Evolutionary conservation across 2,797 vertebrate genomes (phyloP), one percentile per base, ranked within the genome.

Genomic region (Nannoperca australis): DNA sequence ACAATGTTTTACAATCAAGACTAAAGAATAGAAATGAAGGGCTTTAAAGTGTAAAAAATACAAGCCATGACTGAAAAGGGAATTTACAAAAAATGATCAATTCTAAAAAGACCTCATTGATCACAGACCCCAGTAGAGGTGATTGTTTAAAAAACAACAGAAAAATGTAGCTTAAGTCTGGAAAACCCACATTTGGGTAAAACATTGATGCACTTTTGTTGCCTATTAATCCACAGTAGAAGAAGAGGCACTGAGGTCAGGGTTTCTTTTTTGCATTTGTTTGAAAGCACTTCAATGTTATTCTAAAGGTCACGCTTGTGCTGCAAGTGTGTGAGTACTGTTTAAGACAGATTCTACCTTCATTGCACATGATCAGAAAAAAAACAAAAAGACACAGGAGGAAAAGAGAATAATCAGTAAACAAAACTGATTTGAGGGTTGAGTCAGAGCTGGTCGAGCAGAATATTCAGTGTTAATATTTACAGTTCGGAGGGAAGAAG

Each of bases 231-330:
- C 87, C 88, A 89, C 91, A 91, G 92, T 93, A 73, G 15, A 94
- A 93, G 91, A 94, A 79, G 96, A 98, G 97, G 97, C 97, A 98
- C 96, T 96, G 94, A 95, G 90, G 93, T 94, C 89, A 51, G 69
- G 60, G 24, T 27, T 76, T 75, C 45, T 77, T 53, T 54, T 79
- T 95, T 82, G 93, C 90, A 91, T 92, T 93, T 72, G 84, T 84
- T 73, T 82, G 32, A 93, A 89, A 93, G 89, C 86, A 85, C 76
- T 88, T 89, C 9, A 61, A 69, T 70, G 73, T 70, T 71, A 18
- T 72, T 70, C 53, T 53, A 75, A 78, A 94, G 70, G 91, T 79
- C 84, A 89, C 92, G 60, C 68, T 85, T 80, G 89, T 88, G 88
- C 94, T 95, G 87, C 89, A 70, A 89, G 91, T 92, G 87, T 84